Percentiles rank a stretch among this genome's conserved stretches.
phyloP scores from a whole-genome alignment of 2,113 vertebrate genomes.

The Pluvianellus socialis region DNA sequence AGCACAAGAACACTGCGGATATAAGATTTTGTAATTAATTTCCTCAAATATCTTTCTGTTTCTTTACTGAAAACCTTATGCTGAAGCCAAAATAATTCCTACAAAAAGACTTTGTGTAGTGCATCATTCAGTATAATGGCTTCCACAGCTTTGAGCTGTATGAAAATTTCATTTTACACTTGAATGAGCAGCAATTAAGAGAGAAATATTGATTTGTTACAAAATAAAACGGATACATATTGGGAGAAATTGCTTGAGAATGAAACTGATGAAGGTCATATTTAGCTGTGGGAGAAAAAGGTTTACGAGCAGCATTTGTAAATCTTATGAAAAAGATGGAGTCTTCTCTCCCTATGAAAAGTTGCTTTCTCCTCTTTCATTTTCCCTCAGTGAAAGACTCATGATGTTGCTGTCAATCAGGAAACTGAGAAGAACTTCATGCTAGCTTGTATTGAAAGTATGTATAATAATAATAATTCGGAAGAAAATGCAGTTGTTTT shows the following conservation, averaged over 20 bases:
- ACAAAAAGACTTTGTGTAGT: neutral
- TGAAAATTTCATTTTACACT: conserved; percentile 54
- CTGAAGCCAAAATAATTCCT: neutral
- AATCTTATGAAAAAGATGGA: neutral
- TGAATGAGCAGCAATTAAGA: conserved; percentile 37
- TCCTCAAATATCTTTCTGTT: neutral
- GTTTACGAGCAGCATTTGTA: neutral
- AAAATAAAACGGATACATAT: neutral
- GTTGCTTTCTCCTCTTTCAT: neutral
- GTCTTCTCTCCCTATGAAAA: neutral
- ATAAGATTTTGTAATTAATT: neutral
- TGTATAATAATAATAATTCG: neutral
- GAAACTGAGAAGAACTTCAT: neutral
- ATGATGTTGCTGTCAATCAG: neutral
- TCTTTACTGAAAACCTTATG: neutral
- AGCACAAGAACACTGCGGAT: neutral
- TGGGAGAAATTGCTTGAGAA: neutral
- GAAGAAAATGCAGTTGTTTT: neutral
- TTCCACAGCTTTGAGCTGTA: conserved; percentile 20
- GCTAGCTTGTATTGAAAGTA: neutral
- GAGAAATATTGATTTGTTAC: conserved; percentile 42
- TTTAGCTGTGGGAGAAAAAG: neutral
- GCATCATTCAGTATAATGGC: neutral
- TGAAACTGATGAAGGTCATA: conserved; percentile 18
- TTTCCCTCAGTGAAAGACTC: neutral